phyloP scores from a whole-genome alignment of 2,888 invertebrate species.

The Toxonevra muliebris region DNA sequence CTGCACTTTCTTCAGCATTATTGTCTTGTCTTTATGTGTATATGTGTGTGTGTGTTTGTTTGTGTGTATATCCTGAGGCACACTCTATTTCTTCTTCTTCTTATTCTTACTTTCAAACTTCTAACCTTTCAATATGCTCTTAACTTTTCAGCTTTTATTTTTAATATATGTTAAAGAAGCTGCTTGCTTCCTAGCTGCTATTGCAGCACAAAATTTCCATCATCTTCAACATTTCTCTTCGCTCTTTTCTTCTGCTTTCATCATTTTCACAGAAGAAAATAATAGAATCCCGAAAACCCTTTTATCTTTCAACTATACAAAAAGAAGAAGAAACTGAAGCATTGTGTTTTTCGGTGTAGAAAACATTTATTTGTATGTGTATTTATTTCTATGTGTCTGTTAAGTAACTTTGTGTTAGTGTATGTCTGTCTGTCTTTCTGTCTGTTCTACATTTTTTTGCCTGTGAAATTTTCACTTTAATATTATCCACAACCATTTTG shows the following conservation, averaged over 20 bases:
- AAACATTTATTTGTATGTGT: not conserved
- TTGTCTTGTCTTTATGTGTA: too few species aligned
- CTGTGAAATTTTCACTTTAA: not conserved
- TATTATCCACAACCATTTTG: not conserved
- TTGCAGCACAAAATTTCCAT: not conserved
- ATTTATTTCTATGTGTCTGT: not conserved
- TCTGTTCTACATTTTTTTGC: not conserved
- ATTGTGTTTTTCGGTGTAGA: not conserved
- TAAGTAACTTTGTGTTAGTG: not conserved
- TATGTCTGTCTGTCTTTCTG: not conserved
- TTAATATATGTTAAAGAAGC: not conserved
- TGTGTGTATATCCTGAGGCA: conserved; percentile 29
- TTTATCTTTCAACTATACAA: conserved; percentile 23
- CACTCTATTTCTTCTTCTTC: conserved; percentile 37
- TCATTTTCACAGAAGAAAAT: not conserved
- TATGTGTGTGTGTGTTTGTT: too few species aligned
- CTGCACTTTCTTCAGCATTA: too few species aligned
- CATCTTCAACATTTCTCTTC: too few species aligned
- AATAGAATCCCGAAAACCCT: conserved; percentile 8
- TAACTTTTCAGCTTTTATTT: not conserved
- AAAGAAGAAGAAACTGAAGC: not conserved
- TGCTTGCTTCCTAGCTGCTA: not conserved
- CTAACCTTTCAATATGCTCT: conserved; percentile 5
- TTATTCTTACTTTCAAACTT: conserved; percentile 19
- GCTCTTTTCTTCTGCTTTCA: not conserved